A percentile compares a stretch with the other conserved stretches of the same genome.
Conservation (phyloP, 2,113 vertebrate genomes). For the Gopherus flavomarginatus region DNA sequence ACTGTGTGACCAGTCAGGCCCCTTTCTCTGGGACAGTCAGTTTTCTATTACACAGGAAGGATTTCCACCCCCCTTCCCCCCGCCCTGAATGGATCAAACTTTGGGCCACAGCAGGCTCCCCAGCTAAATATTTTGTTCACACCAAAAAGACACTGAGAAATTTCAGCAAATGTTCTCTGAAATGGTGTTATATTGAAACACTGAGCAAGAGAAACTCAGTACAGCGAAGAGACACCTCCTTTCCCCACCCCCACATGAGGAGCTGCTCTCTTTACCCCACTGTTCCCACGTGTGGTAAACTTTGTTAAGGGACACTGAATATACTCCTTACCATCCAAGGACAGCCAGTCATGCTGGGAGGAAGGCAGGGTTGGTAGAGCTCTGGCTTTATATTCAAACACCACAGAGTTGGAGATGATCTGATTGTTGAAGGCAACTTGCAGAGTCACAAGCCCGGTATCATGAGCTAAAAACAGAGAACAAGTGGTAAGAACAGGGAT, state of each 20-base stretch:
- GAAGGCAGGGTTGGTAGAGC: slow-evolving; percentile 96
- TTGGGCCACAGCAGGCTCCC: neutral
- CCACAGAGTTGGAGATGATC: slow-evolving; percentile 99
- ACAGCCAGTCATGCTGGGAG: slow-evolving; percentile 99
- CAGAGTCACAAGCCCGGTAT: slow-evolving; percentile 97
- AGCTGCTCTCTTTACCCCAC: neutral
- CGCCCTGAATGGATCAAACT: neutral
- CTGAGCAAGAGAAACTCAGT: neutral
- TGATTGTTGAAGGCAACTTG: slow-evolving; percentile 99
- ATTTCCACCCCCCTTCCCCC: neutral
- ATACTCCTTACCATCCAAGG: slow-evolving; percentile 90
- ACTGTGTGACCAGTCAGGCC: neutral
- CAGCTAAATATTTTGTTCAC: neutral
- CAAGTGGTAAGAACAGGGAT: slow-evolving; percentile 26
- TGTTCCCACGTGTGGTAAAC: neutral
- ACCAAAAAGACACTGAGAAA: neutral
- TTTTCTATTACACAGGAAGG: neutral
- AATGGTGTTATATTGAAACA: neutral
- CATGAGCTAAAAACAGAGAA: slow-evolving; percentile 87
- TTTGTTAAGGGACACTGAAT: neutral
- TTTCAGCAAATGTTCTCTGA: neutral
- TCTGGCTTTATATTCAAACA: slow-evolving; percentile 98
- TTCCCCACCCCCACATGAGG: neutral
- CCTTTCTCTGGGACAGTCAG: neutral
- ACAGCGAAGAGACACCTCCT: neutral